Evolutionary conservation across 2,113 vertebrate species (phyloP).

Genomic region (Antigone vipio): DNA sequence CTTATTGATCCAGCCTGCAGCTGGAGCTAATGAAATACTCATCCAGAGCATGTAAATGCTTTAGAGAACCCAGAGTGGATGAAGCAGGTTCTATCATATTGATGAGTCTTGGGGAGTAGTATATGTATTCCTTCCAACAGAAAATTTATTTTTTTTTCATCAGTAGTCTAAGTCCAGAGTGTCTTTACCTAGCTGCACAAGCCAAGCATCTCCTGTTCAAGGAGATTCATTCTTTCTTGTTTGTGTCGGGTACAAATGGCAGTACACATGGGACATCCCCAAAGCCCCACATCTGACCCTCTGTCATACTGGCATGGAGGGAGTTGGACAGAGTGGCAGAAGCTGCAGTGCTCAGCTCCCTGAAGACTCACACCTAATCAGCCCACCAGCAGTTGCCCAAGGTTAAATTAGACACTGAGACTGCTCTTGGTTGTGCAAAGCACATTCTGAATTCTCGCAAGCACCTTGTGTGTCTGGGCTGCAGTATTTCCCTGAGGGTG

Average conservation of each 20-base stretch:
- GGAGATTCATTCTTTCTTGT: neutral
- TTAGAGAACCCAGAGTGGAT: neutral
- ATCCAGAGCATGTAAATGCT: neutral
- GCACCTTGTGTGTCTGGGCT: neutral
- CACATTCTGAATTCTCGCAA: neutral
- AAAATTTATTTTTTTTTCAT: neutral
- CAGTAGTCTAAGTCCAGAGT: neutral
- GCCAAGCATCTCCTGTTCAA: neutral
- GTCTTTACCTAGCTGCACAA: neutral
- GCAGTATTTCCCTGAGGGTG: neutral
- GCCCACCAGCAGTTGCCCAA: neutral
- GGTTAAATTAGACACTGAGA: neutral
- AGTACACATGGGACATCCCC: accelerated
- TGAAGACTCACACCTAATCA: neutral
- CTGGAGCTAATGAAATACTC: neutral
- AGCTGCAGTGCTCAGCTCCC: neutral
- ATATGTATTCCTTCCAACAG: neutral
- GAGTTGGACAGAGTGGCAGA: neutral
- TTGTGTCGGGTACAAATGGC: neutral
- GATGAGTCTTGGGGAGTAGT: neutral
- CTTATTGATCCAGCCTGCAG: neutral
- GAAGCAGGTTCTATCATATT: neutral
- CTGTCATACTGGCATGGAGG: neutral
- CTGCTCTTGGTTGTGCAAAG: neutral
- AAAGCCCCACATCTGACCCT: too few species aligned